Evolutionary conservation across 2,888 invertebrate species (phyloP).

Genomic region (Drosophila sordidula): DNA sequence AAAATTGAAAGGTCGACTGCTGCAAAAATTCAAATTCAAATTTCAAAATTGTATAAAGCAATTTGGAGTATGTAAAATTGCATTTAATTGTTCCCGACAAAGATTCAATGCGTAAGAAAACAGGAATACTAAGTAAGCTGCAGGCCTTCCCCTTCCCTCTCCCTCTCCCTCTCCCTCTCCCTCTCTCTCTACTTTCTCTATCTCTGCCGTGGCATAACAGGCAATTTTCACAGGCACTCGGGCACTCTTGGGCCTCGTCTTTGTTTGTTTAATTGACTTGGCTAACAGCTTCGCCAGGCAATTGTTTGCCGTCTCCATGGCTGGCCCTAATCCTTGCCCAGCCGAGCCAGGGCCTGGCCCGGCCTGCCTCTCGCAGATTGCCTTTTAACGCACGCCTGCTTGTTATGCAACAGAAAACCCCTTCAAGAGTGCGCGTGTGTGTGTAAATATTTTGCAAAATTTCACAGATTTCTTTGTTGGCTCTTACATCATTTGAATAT

Average conservation of each 20-base stretch:
- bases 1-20: slow-evolving; percentile 16
- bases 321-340: slow-evolving; percentile 29
- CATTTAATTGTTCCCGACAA: slow-evolving; percentile 78
- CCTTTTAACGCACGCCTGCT: slow-evolving; percentile 57
- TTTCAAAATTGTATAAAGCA: slow-evolving; percentile 73
- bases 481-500: slow-evolving; percentile 68
- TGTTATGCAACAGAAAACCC: slow-evolving; percentile 65
- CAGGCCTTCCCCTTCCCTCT: slow-evolving; percentile 4
- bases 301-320: slow-evolving; percentile 9
- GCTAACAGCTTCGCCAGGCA: slow-evolving; percentile 57
- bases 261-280: slow-evolving; percentile 81
- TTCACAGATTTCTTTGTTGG: slow-evolving; percentile 75
- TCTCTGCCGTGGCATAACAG: slow-evolving; percentile 48
- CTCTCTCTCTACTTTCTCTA: not conserved
- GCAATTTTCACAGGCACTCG: slow-evolving; percentile 71
- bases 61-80: slow-evolving; percentile 79
- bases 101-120: slow-evolving; percentile 61
- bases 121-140: slow-evolving; percentile 65
- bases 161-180: not conserved
- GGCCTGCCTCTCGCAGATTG: slow-evolving; percentile 54
- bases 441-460: slow-evolving; percentile 76
- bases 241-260: slow-evolving; percentile 52
- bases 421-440: slow-evolving; percentile 49
- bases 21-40: slow-evolving; percentile 54
- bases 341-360: slow-evolving; percentile 3